Percentiles rank a stretch among this genome's conserved stretches.
phyloP scores from a whole-genome alignment of 2,888 invertebrate species.

The Hyposoter didymator region DNA sequence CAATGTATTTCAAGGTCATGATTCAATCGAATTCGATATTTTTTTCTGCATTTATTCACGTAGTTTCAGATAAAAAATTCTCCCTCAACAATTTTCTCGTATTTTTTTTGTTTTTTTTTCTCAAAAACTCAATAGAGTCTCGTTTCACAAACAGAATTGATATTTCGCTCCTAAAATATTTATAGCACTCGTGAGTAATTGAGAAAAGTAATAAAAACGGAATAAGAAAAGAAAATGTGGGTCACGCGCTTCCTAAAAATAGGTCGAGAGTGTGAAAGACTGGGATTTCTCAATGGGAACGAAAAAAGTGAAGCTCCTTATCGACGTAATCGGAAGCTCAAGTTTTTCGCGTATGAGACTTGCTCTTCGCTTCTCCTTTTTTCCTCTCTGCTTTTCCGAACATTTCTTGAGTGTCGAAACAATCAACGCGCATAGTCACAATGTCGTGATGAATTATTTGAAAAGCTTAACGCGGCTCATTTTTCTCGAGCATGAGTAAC shows the following conservation, averaged over 20 bases:
- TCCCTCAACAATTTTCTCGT: background rate
- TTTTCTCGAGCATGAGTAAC: conserved; percentile 54
- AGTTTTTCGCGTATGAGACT: conserved; percentile 40
- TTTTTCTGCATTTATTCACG: background rate
- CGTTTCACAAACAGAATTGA: background rate
- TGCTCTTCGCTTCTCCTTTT: background rate
- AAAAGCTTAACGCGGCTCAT: conserved; percentile 58
- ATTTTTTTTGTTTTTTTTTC: background rate
- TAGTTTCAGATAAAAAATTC: background rate
- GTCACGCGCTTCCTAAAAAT: background rate
- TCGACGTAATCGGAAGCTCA: conserved; percentile 19
- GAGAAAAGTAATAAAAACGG: background rate
- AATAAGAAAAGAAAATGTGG: background rate
- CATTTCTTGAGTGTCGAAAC: conserved; percentile 46
- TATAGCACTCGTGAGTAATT: background rate
- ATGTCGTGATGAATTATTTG: conserved; percentile 65
- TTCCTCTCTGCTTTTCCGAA: conserved; percentile 24
- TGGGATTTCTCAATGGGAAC: conserved; percentile 1
- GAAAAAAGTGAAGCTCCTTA: conserved; percentile 8
- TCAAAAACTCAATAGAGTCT: background rate
- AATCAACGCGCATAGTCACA: conserved; percentile 61
- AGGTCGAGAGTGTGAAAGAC: background rate
- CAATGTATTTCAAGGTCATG: background rate
- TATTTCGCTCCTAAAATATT: background rate
- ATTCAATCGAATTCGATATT: background rate